phyloP scores from a whole-genome alignment of 2,113 vertebrate species.

The Uria lomvia region DNA sequence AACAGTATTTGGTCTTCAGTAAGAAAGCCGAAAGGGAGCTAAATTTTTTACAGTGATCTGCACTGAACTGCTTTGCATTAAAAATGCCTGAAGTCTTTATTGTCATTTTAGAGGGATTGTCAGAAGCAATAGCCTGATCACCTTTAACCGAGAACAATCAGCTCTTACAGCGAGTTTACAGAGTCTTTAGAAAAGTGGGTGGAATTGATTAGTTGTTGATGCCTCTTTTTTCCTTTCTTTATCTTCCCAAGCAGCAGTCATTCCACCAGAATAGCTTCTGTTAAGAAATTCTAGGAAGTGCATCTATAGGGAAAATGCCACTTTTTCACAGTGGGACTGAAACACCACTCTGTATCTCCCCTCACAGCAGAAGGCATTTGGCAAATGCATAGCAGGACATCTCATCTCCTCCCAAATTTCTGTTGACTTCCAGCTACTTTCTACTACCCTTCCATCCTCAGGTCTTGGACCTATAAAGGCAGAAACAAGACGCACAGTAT shows the following conservation, averaged over 20 bases:
- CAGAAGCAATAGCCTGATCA: not conserved
- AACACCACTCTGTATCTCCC: not conserved
- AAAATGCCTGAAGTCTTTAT: not conserved
- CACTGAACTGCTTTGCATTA: not conserved
- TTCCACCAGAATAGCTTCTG: not conserved
- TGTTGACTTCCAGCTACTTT: not conserved
- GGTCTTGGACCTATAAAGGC: not conserved
- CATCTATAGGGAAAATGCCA: not conserved
- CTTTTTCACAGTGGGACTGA: not conserved
- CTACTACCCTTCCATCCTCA: not conserved
- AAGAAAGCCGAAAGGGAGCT: not conserved
- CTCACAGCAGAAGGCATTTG: not conserved
- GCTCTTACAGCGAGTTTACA: not conserved
- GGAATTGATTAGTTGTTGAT: slow-evolving; percentile 15
- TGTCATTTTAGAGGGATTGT: not conserved
- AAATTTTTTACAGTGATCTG: not conserved
- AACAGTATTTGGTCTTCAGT: not conserved
- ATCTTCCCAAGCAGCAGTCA: not conserved
- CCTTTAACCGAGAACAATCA: not conserved
- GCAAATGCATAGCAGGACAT: not conserved
- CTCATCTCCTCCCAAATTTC: not conserved
- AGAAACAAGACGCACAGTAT: not conserved
- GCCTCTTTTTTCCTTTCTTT: not conserved
- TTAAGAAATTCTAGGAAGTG: not conserved
- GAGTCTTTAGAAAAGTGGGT: not conserved